Evolutionary conservation across 2,797 vertebrate species (phyloP).

Genomic region (Myripristis jacobus): DNA sequence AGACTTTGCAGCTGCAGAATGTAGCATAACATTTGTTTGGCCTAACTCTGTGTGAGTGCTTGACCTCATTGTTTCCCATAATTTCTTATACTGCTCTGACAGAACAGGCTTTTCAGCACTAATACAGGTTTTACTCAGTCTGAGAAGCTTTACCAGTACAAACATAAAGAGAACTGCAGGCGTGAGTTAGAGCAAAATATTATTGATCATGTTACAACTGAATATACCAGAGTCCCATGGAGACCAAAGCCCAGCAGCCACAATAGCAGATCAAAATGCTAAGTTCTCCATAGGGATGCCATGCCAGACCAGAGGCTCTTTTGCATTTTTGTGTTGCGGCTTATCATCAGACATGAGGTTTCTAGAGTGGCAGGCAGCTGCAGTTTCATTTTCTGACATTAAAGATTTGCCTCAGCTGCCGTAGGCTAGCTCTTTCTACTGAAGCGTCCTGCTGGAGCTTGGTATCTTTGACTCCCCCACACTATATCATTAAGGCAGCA

Average conservation of each 20-base stretch:
- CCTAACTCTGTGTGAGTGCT: not conserved
- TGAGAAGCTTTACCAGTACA: conserved; percentile 15
- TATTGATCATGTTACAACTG: conserved; percentile 30
- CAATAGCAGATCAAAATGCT: conserved; percentile 50
- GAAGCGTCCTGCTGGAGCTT: conserved; percentile 21
- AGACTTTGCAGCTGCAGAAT: not conserved
- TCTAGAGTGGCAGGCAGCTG: conserved; percentile 10
- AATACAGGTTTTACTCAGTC: not conserved
- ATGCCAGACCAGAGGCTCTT: conserved; percentile 31
- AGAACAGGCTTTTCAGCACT: conserved; percentile 11
- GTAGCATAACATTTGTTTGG: not conserved
- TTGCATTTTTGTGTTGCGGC: conserved; percentile 16
- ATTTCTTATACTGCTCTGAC: not conserved
- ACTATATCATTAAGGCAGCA: conserved; percentile 39
- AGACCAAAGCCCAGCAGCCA: conserved; percentile 31
- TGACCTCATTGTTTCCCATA: conserved; percentile 18
- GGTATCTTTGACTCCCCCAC: conserved; percentile 28
- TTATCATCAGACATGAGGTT: conserved; percentile 31
- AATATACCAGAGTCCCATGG: conserved; percentile 9
- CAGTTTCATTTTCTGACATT: conserved; percentile 32
- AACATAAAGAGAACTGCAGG: not conserved
- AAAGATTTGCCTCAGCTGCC: conserved; percentile 33
- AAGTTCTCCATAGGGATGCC: conserved; percentile 38
- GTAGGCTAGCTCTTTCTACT: conserved; percentile 28
- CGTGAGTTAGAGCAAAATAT: conserved; percentile 20